Conservation (phyloP, 1,140 invertebrate genomes). For the Battus philenor region DNA sequence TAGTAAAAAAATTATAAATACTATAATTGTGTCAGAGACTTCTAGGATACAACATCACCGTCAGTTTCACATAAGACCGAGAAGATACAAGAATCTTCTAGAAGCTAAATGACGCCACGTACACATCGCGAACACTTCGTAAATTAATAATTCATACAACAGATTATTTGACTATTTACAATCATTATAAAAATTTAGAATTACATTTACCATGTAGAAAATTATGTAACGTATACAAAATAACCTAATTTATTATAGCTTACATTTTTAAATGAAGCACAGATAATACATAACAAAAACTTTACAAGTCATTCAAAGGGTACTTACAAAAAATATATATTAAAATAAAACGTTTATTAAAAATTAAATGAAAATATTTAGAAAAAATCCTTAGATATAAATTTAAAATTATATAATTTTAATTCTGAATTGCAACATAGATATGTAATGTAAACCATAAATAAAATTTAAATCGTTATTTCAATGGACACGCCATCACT, state of each 20-base stretch:
- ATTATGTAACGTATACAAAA: not conserved
- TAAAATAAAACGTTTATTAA: not conserved
- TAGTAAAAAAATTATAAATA: no score
- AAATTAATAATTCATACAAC: constrained; percentile 8
- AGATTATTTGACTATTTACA: constrained; percentile 3
- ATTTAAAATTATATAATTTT: no score
- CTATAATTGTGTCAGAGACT: no score
- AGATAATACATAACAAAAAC: not conserved
- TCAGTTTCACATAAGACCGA: no score
- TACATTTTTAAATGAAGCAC: not conserved
- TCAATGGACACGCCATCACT: no score
- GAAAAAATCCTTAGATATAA: not conserved
- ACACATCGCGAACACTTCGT: constrained; percentile 21
- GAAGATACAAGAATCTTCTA: no score
- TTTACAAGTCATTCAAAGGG: not conserved
- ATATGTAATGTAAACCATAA: not conserved
- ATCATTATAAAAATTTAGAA: not conserved
- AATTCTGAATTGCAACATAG: no score
- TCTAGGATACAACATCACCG: no score
- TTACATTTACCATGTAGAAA: not conserved
- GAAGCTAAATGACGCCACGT: constrained; percentile 1
- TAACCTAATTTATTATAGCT: not conserved
- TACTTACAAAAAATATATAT: not conserved
- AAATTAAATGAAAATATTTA: not conserved
- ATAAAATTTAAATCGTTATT: no score